These are phyloP conservation scores for Andrena trimmerana DNA, from an alignment of 2,888 invertebrate species.

Conservation along the genomic window DNA sequence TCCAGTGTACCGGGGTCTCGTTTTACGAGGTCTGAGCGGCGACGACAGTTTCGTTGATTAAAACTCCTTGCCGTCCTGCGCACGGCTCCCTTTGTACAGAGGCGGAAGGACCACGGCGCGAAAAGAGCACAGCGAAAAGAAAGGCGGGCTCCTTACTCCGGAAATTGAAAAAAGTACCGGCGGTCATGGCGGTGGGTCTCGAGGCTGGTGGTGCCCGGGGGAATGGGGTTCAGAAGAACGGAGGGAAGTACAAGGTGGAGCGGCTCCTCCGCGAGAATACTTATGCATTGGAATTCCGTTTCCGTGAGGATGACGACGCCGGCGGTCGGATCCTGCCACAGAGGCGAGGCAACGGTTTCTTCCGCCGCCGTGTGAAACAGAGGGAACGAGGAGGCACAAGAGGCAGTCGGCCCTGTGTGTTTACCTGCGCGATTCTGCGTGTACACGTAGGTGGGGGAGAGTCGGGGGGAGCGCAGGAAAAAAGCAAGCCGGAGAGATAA, in stretches of 20 bases:
- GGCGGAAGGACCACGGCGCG: conserved; percentile 8
- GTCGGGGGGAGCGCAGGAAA: neutral
- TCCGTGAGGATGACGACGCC: conserved; percentile 38
- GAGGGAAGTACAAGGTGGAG: conserved; percentile 51
- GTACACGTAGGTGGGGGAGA: neutral
- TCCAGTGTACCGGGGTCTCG: conserved; percentile 27
- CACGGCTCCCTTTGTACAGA: neutral
- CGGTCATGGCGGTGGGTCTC: conserved; percentile 44
- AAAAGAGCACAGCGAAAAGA: conserved; percentile 5
- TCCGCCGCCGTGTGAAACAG: neutral
- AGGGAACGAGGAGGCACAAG: neutral
- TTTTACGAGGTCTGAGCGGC: conserved; percentile 61
- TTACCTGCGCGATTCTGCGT: conserved; percentile 11
- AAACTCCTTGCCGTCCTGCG: conserved; percentile 64
- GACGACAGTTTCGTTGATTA: conserved; percentile 76
- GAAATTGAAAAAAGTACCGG: conserved; percentile 70
- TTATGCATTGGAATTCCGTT: conserved; percentile 70
- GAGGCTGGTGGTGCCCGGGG: conserved; percentile 17
- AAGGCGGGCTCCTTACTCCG: conserved; percentile 60
- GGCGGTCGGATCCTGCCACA: conserved; percentile 39
- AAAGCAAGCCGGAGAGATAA: conserved; percentile 17
- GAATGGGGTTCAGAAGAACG: conserved; percentile 28
- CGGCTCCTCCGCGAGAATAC: conserved; percentile 61
- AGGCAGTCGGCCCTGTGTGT: neutral
- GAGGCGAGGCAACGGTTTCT: conserved; percentile 55